These are phyloP conservation scores for Drosophila rhopaloa DNA, from an alignment of 1,140 invertebrate genomes.

Conservation along the genomic window DNA sequence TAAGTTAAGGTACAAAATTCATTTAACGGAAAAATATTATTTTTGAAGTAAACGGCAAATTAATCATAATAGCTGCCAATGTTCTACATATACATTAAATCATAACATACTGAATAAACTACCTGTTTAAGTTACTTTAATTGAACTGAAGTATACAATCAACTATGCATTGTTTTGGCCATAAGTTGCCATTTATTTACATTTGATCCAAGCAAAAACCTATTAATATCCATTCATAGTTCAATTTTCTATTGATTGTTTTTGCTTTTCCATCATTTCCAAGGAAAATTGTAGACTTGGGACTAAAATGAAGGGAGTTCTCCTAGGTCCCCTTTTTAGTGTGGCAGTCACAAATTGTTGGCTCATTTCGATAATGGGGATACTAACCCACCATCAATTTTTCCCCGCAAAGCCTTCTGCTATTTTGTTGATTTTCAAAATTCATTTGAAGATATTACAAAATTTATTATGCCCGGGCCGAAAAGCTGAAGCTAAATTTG, in stretches of 20 bases:
- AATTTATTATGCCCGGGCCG: conserved; percentile 69
- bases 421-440: conserved; percentile 67
- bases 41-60: no score
- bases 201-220: neutral
- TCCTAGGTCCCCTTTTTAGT: neutral
- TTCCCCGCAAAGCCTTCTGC: neutral
- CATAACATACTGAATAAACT: neutral
- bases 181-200: conserved; percentile 2
- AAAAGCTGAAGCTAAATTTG: conserved; percentile 71
- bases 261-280: conserved; percentile 19
- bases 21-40: no score
- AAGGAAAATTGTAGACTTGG: conserved; percentile 10
- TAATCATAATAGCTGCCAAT: no score
- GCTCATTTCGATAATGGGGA: conserved; percentile 51
- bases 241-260: conserved; percentile 31
- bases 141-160: neutral
- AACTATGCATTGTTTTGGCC: neutral
- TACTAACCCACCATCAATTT: neutral
- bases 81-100: no score
- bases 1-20: no score
- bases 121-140: neutral
- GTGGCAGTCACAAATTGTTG: conserved; percentile 38
- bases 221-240: conserved; percentile 19
- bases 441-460: conserved; percentile 76
- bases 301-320: neutral